Percentiles rank a stretch among this genome's conserved stretches.
These are phyloP conservation scores for Drosophila insularis DNA, from an alignment of 1,140 invertebrate species.

Conservation along the genomic window DNA sequence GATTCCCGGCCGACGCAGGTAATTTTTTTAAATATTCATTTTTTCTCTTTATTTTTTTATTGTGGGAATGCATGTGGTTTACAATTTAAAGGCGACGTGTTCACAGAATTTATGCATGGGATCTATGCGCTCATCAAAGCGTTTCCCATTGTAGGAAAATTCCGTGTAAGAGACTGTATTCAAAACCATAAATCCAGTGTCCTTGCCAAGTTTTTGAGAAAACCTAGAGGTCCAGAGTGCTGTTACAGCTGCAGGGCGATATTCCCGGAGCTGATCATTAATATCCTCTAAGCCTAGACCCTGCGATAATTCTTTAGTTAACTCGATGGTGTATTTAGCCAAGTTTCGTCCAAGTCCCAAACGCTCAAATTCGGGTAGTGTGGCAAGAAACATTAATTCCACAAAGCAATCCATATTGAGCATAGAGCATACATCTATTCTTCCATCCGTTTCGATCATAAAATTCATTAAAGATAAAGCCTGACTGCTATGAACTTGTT, in stretches of 20 bases:
- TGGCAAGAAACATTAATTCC: conserved; percentile 87
- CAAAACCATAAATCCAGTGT: conserved; percentile 84
- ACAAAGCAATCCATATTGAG: conserved; percentile 85
- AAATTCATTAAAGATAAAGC: conserved; percentile 84
- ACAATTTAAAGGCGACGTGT: conserved; percentile 53
- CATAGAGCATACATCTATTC: conserved; percentile 85
- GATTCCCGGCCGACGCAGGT: conserved; percentile 93
- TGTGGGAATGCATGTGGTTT: conserved; percentile 40
- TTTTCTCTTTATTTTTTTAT: conserved; percentile 40
- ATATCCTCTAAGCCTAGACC: conserved; percentile 83
- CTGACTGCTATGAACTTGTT: conserved; percentile 83
- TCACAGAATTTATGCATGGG: conserved; percentile 58
- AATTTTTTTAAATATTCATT: conserved; percentile 29
- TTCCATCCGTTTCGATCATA: conserved; percentile 85
- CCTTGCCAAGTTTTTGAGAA: conserved; percentile 84
- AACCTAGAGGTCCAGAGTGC: conserved; percentile 85
- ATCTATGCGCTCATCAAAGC: conserved; percentile 84
- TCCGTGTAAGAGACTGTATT: conserved; percentile 83
- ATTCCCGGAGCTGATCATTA: conserved; percentile 82
- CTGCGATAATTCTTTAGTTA: conserved; percentile 83
- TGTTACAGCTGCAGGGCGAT: conserved; percentile 84
- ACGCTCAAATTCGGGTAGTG: conserved; percentile 82
- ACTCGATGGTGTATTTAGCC: conserved; percentile 83
- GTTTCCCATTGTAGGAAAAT: conserved; percentile 84
- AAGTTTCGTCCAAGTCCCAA: conserved; percentile 84